Evolutionary conservation across 1,140 invertebrate genomes (phyloP).

Genomic region (Microplitis demolitor): DNA sequence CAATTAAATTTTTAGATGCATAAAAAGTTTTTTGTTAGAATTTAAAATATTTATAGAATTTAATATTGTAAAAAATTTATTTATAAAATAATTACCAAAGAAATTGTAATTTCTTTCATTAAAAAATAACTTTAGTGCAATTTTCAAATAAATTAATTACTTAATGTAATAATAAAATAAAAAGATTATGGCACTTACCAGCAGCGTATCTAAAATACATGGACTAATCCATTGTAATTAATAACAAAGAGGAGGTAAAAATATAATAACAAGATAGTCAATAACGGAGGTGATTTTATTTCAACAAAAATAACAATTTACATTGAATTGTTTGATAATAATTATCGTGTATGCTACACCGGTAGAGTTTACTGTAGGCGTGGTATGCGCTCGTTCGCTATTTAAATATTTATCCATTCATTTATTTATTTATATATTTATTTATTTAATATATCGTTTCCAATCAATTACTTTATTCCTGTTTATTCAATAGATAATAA

Average conservation of each 20-base stretch:
- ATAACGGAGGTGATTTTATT: slow-evolving; percentile 63
- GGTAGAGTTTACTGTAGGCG: slow-evolving; percentile 56
- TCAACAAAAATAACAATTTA: slow-evolving; percentile 64
- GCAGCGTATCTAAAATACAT: too few relatives aligned
- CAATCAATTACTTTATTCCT: slow-evolving; percentile 15
- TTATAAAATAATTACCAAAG: too few relatives aligned
- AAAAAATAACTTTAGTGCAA: too few relatives aligned
- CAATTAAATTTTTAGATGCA: too few relatives aligned
- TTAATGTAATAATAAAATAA: too few relatives aligned
- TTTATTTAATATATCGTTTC: slow-evolving; percentile 36
- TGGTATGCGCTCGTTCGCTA: slow-evolving; percentile 57
- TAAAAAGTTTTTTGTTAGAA: too few relatives aligned
- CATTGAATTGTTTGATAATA: slow-evolving; percentile 62
- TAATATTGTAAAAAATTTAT: too few relatives aligned
- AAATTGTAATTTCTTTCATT: too few relatives aligned
- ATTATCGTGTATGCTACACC: slow-evolving; percentile 60
- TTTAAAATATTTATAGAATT: too few relatives aligned
- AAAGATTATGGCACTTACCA: too few relatives aligned
- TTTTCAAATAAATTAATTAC: too few relatives aligned
- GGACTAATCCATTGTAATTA: background rate
- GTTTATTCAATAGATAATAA: slow-evolving; percentile 9
- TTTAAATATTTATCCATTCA: slow-evolving; percentile 43
- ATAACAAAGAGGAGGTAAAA: slow-evolving; percentile 2
- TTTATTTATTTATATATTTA: slow-evolving; percentile 42
- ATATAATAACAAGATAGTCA: slow-evolving; percentile 30